Percentiles rank a stretch among this genome's conserved stretches.
Conservation (phyloP, 1,140 invertebrate genomes). For the Drosophila kohkoa region DNA sequence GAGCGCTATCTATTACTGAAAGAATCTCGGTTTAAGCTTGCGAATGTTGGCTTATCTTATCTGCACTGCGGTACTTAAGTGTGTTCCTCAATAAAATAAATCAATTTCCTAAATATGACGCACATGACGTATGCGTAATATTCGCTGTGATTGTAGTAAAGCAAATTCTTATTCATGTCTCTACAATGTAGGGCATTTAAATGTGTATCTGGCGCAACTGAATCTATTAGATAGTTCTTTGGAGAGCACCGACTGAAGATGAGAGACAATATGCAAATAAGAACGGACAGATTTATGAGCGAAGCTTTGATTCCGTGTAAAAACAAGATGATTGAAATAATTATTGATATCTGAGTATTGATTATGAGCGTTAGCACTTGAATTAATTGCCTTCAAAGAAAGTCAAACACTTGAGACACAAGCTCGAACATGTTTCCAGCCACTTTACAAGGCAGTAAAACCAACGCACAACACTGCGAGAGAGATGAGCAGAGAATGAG, state of each 20-base stretch:
- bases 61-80: neutral
- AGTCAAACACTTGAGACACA: neutral
- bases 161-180: neutral
- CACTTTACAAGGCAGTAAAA: slow-evolving; percentile 15
- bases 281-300: neutral
- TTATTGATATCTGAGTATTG: neutral
- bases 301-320: neutral
- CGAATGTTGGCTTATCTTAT: neutral
- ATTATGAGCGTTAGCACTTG: neutral
- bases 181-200: neutral
- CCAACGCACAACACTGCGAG: neutral
- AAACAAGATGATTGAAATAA: neutral
- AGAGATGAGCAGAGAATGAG: slow-evolving; percentile 20
- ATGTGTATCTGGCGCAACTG: neutral
- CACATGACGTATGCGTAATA: slow-evolving; percentile 2
- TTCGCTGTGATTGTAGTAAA: neutral
- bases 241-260: neutral
- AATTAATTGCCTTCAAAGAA: slow-evolving; percentile 1
- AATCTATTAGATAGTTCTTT: neutral
- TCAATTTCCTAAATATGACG: neutral
- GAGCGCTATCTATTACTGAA: neutral
- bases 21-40: neutral
- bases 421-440: slow-evolving; percentile 13
- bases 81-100: neutral
- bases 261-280: neutral